These are phyloP conservation scores for Cloeon dipterum DNA, from an alignment of 2,888 invertebrate species.

Conservation along the genomic window DNA sequence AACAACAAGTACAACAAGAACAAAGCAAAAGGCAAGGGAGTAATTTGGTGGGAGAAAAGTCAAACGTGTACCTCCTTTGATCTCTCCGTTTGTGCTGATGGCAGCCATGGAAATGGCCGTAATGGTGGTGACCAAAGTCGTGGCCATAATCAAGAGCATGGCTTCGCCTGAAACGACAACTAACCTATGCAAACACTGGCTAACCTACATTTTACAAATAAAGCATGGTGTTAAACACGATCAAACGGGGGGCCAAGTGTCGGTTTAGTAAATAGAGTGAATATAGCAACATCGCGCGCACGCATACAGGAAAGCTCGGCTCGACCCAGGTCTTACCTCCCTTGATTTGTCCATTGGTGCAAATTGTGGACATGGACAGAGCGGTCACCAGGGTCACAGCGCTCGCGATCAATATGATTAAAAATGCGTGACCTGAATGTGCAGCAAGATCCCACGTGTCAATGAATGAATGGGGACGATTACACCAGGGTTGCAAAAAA, in stretches of 20 bases:
- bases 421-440: slow-evolving; percentile 44
- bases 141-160: slow-evolving; percentile 51
- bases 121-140: slow-evolving; percentile 67
- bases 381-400: slow-evolving; percentile 78
- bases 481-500: too few species aligned
- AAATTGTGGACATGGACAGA: slow-evolving; percentile 92
- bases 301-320: not conserved
- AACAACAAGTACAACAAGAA: too few species aligned
- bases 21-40: too few species aligned
- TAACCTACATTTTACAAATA: not conserved
- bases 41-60: too few species aligned
- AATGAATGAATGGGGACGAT: too few species aligned
- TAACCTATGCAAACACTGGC: too few species aligned
- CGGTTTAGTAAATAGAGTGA: not conserved
- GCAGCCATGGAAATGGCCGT: slow-evolving; percentile 94
- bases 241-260: too few species aligned
- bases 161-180: slow-evolving; percentile 35
- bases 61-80: slow-evolving; percentile 65
- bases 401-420: slow-evolving; percentile 63
- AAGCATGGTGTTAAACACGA: not conserved
- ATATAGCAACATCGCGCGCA: not conserved
- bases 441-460: too few species aligned
- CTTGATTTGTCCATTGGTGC: slow-evolving; percentile 93
- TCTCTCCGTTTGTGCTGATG: slow-evolving; percentile 93
- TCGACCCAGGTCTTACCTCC: slow-evolving; percentile 50